Base-by-base conservation (phyloP, 2,888 invertebrate species). In the Zaprionus obscuricornis region DNA sequence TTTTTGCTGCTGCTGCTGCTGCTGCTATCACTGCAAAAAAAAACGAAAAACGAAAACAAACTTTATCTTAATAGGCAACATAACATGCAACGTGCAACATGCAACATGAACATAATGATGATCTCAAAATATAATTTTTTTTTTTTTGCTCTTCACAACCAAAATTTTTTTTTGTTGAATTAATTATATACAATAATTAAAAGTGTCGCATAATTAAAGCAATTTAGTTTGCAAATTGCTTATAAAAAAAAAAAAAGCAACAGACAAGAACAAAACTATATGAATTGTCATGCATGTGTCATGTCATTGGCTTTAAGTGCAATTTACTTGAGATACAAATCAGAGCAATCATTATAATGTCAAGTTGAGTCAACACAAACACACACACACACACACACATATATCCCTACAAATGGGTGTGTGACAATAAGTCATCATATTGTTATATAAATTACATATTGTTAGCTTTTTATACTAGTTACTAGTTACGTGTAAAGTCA, bases 241-340 rank as follows among this genome's bases (percentile, higher is more conserved):
- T n/a, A 37, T 7, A 29, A 3, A 3, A 10, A 29, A 7, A 7
- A 18, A 47, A 1, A 40, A 17, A 46, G 4, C 29, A 37, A 10
- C 29, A 24, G 49, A 65, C 31, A 49, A 26, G n/a, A 47, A 33
- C 36, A 5, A 11, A 14, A 37, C 20, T 39, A n/a, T n/a, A n/a
- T n/a, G 17, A 50, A 40, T 49, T 49, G 6, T 49, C 43, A 49
- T 62, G 49, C 56, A 67, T 36, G n/a, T n/a, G 60, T 39, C 68
- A 43, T 59, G 54, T 57, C 55, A 39, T 22, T 31, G 24, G 27
- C 7, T 13, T 37, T 7, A 6, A 33, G 18, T 36, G 50, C 36
- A 63, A 69, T 57, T 68, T 54, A 14, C 47, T 16, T 22, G 40
- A 74, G 69, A 69, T 69, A 3, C 33, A 33, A 50, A 69, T 73